Base-by-base conservation (phyloP, 2,113 vertebrate species). In the Python bivittatus region DNA sequence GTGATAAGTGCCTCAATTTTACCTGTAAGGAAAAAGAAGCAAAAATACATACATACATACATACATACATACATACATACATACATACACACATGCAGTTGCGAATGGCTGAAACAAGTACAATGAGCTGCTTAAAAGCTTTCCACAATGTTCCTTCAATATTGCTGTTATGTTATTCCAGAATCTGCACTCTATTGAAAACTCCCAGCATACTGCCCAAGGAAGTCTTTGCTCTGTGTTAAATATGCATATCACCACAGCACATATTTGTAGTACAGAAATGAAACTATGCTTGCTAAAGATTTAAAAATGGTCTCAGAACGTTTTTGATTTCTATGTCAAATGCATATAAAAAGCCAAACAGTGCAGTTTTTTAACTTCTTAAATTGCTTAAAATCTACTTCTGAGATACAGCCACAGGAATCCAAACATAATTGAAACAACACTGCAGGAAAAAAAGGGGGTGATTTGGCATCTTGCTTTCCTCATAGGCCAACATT, bases 131-230 rank as follows among this genome's bases (percentile, higher is more conserved):
- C 29, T 52, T 44, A 0, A 27, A 7, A 38, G 60, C 91, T 0
- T 3, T 86, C 91, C 68, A 68, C 29, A 29, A 90, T 93, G 91
- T 92, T 79, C 72, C 88, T 94, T 92, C 84, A 86, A 79, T 86
- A 90, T 33, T 10, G 87, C 91, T 95, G 90, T 68, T 1, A 3
- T 92, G 56, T 57, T 79, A 79, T 79, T 79, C 68, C 33, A 79
- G 68, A 79, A 91, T 60, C 68, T 15, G 91, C 90, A 38, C 53
- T 11, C 52, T 58, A 56, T 57, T 58, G 86, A 58, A 42, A 38
- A 88, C 12, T 89, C 6, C 60, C 48, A 89, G 42, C 42, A 68
- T 89, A 60, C 58, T 89, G 12, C 13, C 42, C 15, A 86, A 53
- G 8, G 6, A 33, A 68, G n/a, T 33, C 20, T 33, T 33, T 38